Base-by-base conservation (phyloP, 2,113 vertebrate genomes). In the Nannobrachium achirus region DNA sequence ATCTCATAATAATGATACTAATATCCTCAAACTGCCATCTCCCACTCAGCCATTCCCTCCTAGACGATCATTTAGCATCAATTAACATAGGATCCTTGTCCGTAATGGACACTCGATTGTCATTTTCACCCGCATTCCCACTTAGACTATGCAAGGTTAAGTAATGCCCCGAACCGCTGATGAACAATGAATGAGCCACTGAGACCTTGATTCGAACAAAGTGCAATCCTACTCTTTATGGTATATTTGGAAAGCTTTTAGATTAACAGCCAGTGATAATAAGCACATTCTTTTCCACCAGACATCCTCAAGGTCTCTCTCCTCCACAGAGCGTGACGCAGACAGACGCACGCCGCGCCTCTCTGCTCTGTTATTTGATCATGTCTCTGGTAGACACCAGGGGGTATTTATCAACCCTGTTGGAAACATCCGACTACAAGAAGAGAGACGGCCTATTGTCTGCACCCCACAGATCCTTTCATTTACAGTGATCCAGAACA, bases 21-120 rank as follows among this genome's bases (percentile, higher is more conserved):
- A 83, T 81, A 85, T 64, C 71, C 82, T 77, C 72, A 58, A 61
- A 78, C 67, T 56, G 48, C 66, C 71, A 42, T 88, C 69, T 85
- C 82, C 81, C 75, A 76, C 81, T 75, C 64, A 84, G 74, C 82
- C 67, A 85, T 86, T 85, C 77, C 79, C 71, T 85, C 81, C 87
- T 84, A 53, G 83, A 87, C 85, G 65, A 90, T 89, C 89, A 86
- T 89, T 86, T 89, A 88, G 84, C 78, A 51, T 80, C 90, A 84
- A 90, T 93, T 91, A 90, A 83, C 79, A 80, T 74, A 80, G 82
- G 77, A 81, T 86, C 79, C 68, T 76, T 62, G 76, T 87, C 84
- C 76, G 67, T 88, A 87, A 91, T 77, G 78, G 79, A 81, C 75
- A 67, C 79, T 77, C 73, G 73, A 89, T 88, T 85, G 87, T 85